These are phyloP conservation scores for Pygoscelis adeliae DNA, from an alignment of 2,113 vertebrate genomes.

Conservation along the genomic window DNA sequence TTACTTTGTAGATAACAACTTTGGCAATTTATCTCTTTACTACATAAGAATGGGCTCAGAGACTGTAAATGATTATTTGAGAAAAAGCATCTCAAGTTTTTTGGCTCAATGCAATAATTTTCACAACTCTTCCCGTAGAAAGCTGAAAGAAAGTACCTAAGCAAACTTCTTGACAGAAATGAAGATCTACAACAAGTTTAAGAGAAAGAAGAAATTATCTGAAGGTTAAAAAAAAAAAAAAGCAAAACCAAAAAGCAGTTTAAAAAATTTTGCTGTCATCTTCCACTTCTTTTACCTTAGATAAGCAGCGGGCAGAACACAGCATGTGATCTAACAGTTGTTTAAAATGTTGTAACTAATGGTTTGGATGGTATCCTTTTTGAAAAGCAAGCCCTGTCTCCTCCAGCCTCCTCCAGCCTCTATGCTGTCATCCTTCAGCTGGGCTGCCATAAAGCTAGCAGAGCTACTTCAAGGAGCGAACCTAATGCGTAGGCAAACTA, in stretches of 20 bases:
- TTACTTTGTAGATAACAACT: not conserved
- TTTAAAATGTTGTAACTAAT: not conserved
- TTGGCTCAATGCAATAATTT: not conserved
- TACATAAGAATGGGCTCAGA: not conserved
- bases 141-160: not conserved
- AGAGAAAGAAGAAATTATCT: not conserved
- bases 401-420: not conserved
- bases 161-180: not conserved
- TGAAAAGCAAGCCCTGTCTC: not conserved
- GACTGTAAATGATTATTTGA: not conserved
- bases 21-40: not conserved
- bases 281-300: not conserved
- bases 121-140: not conserved
- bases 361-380: not conserved
- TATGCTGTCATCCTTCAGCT: not conserved
- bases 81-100: not conserved
- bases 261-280: not conserved
- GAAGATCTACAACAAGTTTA: not conserved
- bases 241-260: fast-evolving
- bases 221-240: not conserved
- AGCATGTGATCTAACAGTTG: not conserved
- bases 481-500: not conserved
- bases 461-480: not conserved
- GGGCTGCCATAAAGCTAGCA: not conserved
- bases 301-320: not conserved